A percentile compares a stretch with the other conserved stretches of the same genome.
Conservation (phyloP, 2,797 vertebrate species). For the Pangasius djambal region DNA sequence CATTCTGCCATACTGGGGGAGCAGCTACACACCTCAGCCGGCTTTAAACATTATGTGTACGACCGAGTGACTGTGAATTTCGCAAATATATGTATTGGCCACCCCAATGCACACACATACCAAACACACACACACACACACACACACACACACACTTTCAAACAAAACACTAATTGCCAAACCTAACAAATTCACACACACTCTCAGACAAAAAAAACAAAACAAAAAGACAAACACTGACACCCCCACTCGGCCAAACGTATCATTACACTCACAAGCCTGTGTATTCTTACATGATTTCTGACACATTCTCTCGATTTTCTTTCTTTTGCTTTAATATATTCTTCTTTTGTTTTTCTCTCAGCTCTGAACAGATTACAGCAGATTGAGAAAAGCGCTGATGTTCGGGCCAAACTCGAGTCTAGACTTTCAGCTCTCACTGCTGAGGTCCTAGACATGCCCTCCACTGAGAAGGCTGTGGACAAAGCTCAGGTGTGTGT, state of each 20-base stretch:
- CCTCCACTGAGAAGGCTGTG: constrained; percentile 76
- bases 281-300: background rate
- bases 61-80: no score
- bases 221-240: background rate
- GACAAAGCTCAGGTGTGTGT: constrained; percentile 81
- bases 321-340: background rate
- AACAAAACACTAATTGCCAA: background rate
- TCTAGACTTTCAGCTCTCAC: constrained; percentile 66
- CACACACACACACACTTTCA: background rate
- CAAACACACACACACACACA: background rate
- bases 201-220: background rate
- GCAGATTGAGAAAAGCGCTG: constrained; percentile 59
- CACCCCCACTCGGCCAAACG: no score
- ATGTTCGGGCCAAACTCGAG: constrained; percentile 68
- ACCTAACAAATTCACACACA: background rate
- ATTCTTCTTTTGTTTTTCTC: background rate
- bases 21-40: no score
- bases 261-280: background rate
- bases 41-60: no score
- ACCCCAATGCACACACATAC: background rate
- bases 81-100: background rate
- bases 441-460: constrained; percentile 63
- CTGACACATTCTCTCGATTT: background rate
- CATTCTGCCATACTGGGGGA: no score
- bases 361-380: constrained; percentile 75